Conservation (phyloP, 2,888 invertebrate species). For the Xiphydria camelus region DNA sequence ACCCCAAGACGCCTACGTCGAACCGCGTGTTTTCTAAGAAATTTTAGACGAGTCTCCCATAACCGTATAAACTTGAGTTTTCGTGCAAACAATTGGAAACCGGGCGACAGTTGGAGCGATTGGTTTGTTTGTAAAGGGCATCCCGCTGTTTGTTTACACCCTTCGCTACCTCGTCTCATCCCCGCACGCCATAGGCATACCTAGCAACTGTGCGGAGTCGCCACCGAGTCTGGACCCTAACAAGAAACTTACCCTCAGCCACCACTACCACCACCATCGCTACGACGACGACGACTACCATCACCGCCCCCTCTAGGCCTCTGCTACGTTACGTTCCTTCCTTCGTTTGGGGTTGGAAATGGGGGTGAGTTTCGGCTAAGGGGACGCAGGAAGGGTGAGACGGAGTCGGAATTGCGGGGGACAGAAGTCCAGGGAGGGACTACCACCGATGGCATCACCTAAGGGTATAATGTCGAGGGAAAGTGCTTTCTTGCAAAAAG, state of each 20-base stretch:
- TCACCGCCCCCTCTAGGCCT: conserved; percentile 38
- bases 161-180: conserved; percentile 33
- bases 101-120: conserved; percentile 21
- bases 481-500: conserved; percentile 34
- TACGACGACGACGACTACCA: no score
- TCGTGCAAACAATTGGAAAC: conserved; percentile 34
- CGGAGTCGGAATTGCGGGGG: conserved; percentile 33
- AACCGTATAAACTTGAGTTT: no score
- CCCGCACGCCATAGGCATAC: conserved; percentile 22
- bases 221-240: conserved; percentile 56
- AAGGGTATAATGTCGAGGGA: conserved; percentile 33
- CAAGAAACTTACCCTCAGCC: conserved; percentile 53
- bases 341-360: conserved; percentile 26
- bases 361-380: conserved; percentile 21
- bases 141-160: conserved; percentile 33
- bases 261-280: no score
- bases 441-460: conserved; percentile 38
- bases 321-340: conserved; percentile 39
- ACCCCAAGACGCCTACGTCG: no score
- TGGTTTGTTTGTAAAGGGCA: conserved; percentile 34
- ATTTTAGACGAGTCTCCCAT: no score
- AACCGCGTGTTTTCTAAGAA: no score
- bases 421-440: conserved; percentile 30
- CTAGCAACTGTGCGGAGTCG: conserved; percentile 37
- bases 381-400: conserved; percentile 27